Evolutionary conservation across 2,113 vertebrate genomes (phyloP), one percentile per base, ranked within the genome.

Genomic region (Climacteris rufus): DNA sequence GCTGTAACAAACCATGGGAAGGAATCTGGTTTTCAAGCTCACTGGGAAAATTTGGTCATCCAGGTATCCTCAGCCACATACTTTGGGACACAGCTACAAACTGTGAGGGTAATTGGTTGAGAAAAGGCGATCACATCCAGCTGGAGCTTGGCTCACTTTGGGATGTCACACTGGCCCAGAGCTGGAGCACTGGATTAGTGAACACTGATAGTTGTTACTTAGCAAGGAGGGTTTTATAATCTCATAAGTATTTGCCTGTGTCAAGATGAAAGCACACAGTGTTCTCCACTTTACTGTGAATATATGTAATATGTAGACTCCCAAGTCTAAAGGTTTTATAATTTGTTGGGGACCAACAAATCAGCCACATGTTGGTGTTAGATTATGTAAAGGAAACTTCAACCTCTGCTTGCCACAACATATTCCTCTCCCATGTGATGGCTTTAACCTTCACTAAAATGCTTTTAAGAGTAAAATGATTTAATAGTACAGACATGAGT

Each of bases 141-240:
- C 27, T 23, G 53, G 31, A 83, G 13, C 54, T 21, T 27, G 47
- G 64, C 60, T 82, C 76, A 66, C 42, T 78, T 63, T 45, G 69
- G 83, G 72, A 63, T 66, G 52, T 78, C 68, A 40, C 14, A 11
- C 15, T 15, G 50, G 47, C 81, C 42, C 50, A 66, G 69, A 89
- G 60, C 54, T 31, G 63, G 28, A 83, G n/a, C 5, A 0, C 0
- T 66, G 69, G 50, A 50, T 83, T 54, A 69, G 60, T 61, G 80
- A 92, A 28, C 50, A 40, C 45, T 89, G 76, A 72, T 71, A 86
- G 63, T 16, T 86, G 61, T 80, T 86, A 89, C 30, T 63, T 63
- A 89, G 85, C 74, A 93, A 39, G 44, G 22, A 70, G 13, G 6
- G 13, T 11, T 87, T 66, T 59, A 28, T 75, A 87, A 77, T 22